phyloP scores from a whole-genome alignment of 2,888 invertebrate species.

The Nomada fabriciana region DNA sequence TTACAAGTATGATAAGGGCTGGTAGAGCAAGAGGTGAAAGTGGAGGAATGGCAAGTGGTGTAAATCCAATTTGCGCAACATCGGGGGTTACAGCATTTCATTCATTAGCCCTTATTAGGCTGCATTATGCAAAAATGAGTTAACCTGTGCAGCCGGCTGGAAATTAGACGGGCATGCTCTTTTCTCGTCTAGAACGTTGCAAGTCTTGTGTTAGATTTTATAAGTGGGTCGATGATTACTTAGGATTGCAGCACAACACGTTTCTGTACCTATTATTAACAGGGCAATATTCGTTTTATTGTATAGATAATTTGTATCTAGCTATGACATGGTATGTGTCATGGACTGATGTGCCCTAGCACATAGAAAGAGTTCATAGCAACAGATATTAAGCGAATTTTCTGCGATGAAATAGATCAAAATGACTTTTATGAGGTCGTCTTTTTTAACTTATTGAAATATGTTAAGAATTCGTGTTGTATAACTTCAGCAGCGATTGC shows the following conservation, averaged over 20 bases:
- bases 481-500: too few species aligned
- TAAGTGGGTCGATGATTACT: slow-evolving; percentile 36
- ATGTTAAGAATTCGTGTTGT: too few species aligned
- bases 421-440: neutral
- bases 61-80: slow-evolving; percentile 79
- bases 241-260: neutral
- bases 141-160: slow-evolving; percentile 71
- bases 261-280: slow-evolving; percentile 23
- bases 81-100: slow-evolving; percentile 74
- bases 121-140: slow-evolving; percentile 81
- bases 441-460: neutral
- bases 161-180: slow-evolving; percentile 67
- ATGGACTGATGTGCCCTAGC: too few species aligned
- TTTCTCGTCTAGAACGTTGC: slow-evolving; percentile 3
- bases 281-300: neutral
- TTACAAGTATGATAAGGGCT: slow-evolving; percentile 63
- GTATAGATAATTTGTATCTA: neutral
- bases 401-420: neutral
- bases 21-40: slow-evolving; percentile 56
- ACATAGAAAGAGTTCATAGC: too few species aligned
- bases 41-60: slow-evolving; percentile 74
- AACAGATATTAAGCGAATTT: neutral
- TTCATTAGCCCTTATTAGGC: slow-evolving; percentile 81
- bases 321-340: neutral
- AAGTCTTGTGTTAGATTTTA: neutral